These are phyloP conservation scores for Drosophila prolongata DNA, from an alignment of 2,888 invertebrate species.

Conservation along the genomic window DNA sequence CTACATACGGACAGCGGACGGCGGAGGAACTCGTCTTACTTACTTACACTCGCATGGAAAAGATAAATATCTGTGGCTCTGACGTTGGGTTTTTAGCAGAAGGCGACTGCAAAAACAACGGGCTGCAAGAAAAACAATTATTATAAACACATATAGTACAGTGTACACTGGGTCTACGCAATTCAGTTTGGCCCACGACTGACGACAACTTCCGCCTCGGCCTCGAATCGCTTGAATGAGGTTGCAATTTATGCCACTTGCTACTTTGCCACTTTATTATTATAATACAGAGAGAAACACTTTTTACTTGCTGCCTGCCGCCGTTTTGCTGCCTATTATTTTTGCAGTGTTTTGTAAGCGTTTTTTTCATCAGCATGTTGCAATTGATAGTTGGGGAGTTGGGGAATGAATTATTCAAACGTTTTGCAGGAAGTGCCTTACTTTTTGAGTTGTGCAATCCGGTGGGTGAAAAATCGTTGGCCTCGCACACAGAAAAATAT, in stretches of 20 bases:
- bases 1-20: slow-evolving; percentile 53
- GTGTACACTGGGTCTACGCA: slow-evolving; percentile 58
- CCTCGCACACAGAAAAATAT: background rate
- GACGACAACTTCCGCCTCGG: slow-evolving; percentile 65
- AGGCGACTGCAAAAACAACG: slow-evolving; percentile 33
- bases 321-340: slow-evolving; percentile 27
- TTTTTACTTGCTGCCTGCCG: slow-evolving; percentile 45
- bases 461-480: slow-evolving; percentile 15
- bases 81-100: slow-evolving; percentile 51
- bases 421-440: slow-evolving; percentile 37
- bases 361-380: slow-evolving; percentile 37
- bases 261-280: slow-evolving; percentile 78
- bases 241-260: slow-evolving; percentile 81
- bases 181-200: slow-evolving; percentile 65
- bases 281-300: slow-evolving; percentile 66
- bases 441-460: slow-evolving; percentile 35
- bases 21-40: slow-evolving; percentile 58
- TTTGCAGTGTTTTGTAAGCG: slow-evolving; percentile 45
- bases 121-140: slow-evolving; percentile 57
- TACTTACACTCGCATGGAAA: slow-evolving; percentile 54
- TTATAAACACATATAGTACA: slow-evolving; percentile 54
- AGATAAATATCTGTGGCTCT: slow-evolving; percentile 71
- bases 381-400: slow-evolving; percentile 42
- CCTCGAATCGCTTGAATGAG: slow-evolving; percentile 68
- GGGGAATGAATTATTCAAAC: slow-evolving; percentile 39